Base-by-base conservation (phyloP, 1,140 invertebrate species). In the Scaptodrosophila lebanonensis region DNA sequence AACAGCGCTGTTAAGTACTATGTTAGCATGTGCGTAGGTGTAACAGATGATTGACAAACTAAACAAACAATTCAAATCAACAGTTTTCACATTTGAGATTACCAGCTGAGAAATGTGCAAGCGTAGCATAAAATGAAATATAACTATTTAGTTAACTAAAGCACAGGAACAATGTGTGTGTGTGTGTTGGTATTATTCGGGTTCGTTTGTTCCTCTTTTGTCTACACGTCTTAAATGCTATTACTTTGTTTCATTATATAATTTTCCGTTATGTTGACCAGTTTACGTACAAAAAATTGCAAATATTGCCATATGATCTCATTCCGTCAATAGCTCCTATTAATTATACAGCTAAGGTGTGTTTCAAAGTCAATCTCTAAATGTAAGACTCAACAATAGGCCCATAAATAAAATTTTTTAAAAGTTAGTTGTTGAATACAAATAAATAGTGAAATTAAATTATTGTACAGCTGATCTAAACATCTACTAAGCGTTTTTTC, bases 21-120 rank as follows among this genome's bases (percentile, higher is more conserved):
- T n/a, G n/a, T n/a, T n/a, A n/a, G 75, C 64, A 59, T 67, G 69
- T 51, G 44, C 36, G 43, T 18, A 43, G 43, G 50, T 73, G 62
- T 82, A 82, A 82, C 75, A 61, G 83, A 82, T 82, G 75, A 76
- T n/a, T 13, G 13, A 66, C 66, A 33, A 66, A 60, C 52, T 32
- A 79, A 82, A 69, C 61, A 54, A 83, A 69, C 35, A 38, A 38
- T 38, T 13, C 13, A 38, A 38, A 13, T 13, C 9, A 38, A 15
- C 5, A 33, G 12, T 3, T 3, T 8, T 8, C 9, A 8, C 9
- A 8, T 33, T 9, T 33, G 3, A 4, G 3, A 42, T 40, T 43
- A 52, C 45, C 8, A 25, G 22, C 22, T 25, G 32, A 39, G 17
- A 59, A 58, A 36, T 33, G 9, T 4, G 12, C 5, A 83, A 75